Base-by-base conservation (phyloP, 2,888 invertebrate genomes). In the Anaspis maculata region DNA sequence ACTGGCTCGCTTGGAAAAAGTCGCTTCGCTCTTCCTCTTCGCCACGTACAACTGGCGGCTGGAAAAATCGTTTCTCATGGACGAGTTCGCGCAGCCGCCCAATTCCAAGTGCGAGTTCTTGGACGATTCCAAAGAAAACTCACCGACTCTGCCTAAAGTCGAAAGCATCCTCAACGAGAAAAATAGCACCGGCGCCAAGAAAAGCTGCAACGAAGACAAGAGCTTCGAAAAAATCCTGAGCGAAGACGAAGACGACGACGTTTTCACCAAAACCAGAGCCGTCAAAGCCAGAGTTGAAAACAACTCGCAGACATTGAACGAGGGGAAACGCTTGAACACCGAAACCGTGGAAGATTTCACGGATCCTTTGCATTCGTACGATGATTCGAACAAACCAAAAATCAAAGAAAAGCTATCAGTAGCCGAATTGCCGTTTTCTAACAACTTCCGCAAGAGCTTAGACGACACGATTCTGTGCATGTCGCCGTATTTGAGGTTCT, bases 21-120 rank as follows among this genome's bases (percentile, higher is more conserved):
- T 94, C 0, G 77, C 84, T 0, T 79, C 79, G 27, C 82, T 85
- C 55, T 76, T 92, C 72, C 72, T 91, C 0, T 83, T 86, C 39
- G 79, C 85, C 0, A 77, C 82, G 21, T 96, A 96, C 62, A 95
- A 95, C 51, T 89, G 91, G 81, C 77, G 86, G 28, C 68, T 96
- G 25, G 97, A 98, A 63, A 83, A 86, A 52, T 85, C 92, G 0
- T 95, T 91, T 62, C 68, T 89, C 23, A 75, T 92, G 67, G 89
- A 89, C 41, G 88, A 90, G 58, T 89, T 87, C 49, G 90, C 85
- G 0, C 71, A 76, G 50, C 83, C 85, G 0, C 78, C 84, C 0
- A 71, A 72, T 3, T 70, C 71, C 25, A 69, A 71, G 16, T 59
- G 58, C 37, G 63, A 62, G 45, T 66, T 67, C 48, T 56, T 67